Conservation (phyloP, 2,888 invertebrate genomes). For the Drosophila paranaensis region DNA sequence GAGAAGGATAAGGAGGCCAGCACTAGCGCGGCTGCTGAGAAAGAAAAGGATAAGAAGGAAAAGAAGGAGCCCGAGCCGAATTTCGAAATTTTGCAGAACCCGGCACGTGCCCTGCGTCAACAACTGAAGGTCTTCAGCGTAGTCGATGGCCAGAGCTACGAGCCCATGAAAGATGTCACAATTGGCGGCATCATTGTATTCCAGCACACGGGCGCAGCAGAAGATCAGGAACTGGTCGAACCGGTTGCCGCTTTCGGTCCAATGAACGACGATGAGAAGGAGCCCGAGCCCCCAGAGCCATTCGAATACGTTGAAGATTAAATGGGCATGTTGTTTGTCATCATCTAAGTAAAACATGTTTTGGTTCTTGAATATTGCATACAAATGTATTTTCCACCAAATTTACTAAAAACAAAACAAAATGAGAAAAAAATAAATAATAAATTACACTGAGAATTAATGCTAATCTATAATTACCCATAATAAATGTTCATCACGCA, state of each 20-base stretch:
- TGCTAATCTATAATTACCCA: constrained; percentile 58
- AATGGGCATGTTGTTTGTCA: constrained; percentile 79
- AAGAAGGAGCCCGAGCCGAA: constrained; percentile 95
- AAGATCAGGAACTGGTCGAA: constrained; percentile 94
- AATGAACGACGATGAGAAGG: constrained; percentile 96
- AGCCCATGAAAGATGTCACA: constrained; percentile 94
- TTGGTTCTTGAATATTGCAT: constrained; percentile 52
- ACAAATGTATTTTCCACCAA: constrained; percentile 60
- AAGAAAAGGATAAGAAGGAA: constrained; percentile 84
- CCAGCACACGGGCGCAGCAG: constrained; percentile 92
- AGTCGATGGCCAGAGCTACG: constrained; percentile 92
- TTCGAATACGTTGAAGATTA: constrained; percentile 96
- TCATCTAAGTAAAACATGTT: constrained; percentile 68
- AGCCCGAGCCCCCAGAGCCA: constrained; percentile 98
- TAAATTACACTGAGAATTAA: constrained; percentile 41
- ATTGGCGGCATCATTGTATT: constrained; percentile 99
- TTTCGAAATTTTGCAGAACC: constrained; percentile 96
- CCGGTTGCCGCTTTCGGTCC: constrained; percentile 96
- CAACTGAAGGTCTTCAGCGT: constrained; percentile 92
- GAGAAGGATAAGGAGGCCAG: constrained; percentile 70
- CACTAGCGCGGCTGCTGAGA: constrained; percentile 80
- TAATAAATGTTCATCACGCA: constrained; percentile 63
- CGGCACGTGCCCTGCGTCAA: constrained; percentile 96
- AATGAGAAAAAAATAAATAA: constrained; percentile 31
- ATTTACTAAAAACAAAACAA: constrained; percentile 50